phyloP scores from a whole-genome alignment of 2,888 invertebrate genomes.

The Gisinianus flammeolus region DNA sequence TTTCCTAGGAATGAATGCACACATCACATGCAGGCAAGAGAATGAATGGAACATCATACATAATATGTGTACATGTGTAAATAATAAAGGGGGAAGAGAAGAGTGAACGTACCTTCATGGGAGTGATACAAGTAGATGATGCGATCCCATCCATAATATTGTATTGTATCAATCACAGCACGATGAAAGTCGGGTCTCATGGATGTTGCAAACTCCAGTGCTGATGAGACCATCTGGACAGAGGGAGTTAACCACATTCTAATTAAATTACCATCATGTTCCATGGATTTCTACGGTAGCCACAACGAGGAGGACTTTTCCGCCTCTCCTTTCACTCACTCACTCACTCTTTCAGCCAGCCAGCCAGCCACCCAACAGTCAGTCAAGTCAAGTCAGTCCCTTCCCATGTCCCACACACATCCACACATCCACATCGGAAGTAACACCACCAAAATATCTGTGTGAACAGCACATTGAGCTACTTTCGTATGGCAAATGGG shows the following conservation, averaged over 20 bases:
- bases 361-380: background rate
- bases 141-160: slow-evolving; percentile 87
- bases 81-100: background rate
- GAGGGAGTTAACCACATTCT: slow-evolving; percentile 36
- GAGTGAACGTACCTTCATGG: slow-evolving; percentile 81
- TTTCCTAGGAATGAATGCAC: too few relatives aligned
- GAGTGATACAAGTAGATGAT: slow-evolving; percentile 91
- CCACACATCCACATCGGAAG: too few relatives aligned
- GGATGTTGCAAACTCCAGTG: slow-evolving; percentile 84
- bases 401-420: background rate
- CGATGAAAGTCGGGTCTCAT: slow-evolving; percentile 95
- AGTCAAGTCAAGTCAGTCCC: background rate
- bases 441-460: too few relatives aligned
- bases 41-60: too few relatives aligned
- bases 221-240: slow-evolving; percentile 57
- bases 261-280: slow-evolving; percentile 38
- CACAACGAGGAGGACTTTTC: background rate
- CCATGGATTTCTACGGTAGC: background rate
- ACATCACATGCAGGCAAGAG: too few relatives aligned
- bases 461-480: too few relatives aligned
- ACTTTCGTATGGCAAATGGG: background rate
- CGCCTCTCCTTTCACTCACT: background rate
- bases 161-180: slow-evolving; percentile 92
- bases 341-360: background rate
- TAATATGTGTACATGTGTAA: background rate